phyloP scores from a whole-genome alignment of 2,888 invertebrate species.

The Anodontia alba region DNA sequence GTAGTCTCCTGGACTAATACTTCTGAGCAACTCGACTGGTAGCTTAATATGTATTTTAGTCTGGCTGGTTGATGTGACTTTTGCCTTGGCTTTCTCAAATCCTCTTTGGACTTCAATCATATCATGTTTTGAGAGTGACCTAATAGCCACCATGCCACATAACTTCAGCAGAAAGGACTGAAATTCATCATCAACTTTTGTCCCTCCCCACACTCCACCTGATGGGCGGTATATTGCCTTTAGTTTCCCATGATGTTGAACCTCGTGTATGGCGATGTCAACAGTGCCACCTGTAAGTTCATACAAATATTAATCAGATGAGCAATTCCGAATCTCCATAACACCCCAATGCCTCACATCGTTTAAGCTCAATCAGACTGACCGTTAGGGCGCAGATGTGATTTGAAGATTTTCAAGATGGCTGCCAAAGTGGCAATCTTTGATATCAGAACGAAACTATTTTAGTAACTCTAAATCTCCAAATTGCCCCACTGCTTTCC shows the following conservation, averaged over 20 bases:
- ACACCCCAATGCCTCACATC: too few relatives aligned
- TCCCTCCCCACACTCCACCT: slow-evolving; percentile 8
- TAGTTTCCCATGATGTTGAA: not conserved
- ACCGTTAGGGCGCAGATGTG: too few relatives aligned
- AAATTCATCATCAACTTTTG: slow-evolving; percentile 4
- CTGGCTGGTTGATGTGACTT: not conserved
- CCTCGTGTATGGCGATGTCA: not conserved
- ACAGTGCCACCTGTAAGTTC: slow-evolving; percentile 4
- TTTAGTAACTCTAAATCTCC: too few relatives aligned
- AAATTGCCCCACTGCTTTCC: too few relatives aligned
- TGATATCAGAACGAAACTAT: too few relatives aligned
- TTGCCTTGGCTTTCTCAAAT: not conserved
- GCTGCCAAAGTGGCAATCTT: too few relatives aligned
- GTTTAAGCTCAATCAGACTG: too few relatives aligned
- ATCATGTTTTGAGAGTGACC: not conserved
- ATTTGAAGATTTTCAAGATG: too few relatives aligned
- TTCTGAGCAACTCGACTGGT: not conserved
- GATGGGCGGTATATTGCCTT: not conserved
- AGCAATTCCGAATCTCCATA: too few relatives aligned
- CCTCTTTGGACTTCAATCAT: not conserved
- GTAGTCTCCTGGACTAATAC: not conserved
- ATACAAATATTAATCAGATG: too few relatives aligned
- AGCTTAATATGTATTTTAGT: not conserved
- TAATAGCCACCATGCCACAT: not conserved
- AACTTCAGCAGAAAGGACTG: not conserved